Percentiles rank a stretch among this genome's conserved stretches.
Evolutionary conservation across 2,797 vertebrate species (phyloP).

Genomic region (Hippocampus kuda): DNA sequence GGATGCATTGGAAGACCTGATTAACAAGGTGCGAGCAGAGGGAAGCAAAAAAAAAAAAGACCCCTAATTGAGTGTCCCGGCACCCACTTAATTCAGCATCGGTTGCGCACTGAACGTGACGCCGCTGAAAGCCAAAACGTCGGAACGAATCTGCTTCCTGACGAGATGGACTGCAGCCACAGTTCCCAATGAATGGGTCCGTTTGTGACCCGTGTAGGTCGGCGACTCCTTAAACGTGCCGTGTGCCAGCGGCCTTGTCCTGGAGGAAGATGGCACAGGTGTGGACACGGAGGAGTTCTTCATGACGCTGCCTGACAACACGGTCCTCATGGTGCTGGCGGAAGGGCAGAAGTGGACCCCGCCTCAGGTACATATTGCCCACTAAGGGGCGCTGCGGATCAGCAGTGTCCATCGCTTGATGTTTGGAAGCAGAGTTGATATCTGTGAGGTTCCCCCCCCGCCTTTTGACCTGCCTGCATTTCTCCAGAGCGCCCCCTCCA

Average conservation of each 20-base stretch:
- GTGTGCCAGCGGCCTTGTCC: conserved; percentile 63
- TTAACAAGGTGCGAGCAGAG: conserved; percentile 68
- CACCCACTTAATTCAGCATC: background rate
- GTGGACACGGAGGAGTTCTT: conserved; percentile 88
- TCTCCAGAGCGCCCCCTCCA: conserved; percentile 50
- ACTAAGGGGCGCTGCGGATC: conserved; percentile 36
- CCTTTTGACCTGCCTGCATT: conserved; percentile 6
- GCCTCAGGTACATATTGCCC: conserved; percentile 51
- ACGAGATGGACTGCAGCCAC: background rate
- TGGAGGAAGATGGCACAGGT: conserved; percentile 85
- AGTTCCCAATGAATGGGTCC: background rate
- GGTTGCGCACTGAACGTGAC: background rate
- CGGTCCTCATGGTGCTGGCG: conserved; percentile 77
- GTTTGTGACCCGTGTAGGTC: conserved; percentile 52
- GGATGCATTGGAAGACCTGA: conserved; percentile 64
- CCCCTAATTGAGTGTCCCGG: background rate
- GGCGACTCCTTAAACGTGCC: conserved; percentile 53
- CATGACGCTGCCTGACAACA: conserved; percentile 71
- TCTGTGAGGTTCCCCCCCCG: no score
- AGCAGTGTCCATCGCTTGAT: background rate
- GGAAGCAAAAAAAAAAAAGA: background rate
- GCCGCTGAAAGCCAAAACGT: no score
- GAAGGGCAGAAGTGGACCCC: conserved; percentile 78
- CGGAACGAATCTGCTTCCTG: background rate
- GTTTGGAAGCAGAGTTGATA: background rate